A percentile compares a stretch with the other conserved stretches of the same genome.
Evolutionary conservation across 2,113 vertebrate species (phyloP).

Genomic region (Motacilla tschutschensis): DNA sequence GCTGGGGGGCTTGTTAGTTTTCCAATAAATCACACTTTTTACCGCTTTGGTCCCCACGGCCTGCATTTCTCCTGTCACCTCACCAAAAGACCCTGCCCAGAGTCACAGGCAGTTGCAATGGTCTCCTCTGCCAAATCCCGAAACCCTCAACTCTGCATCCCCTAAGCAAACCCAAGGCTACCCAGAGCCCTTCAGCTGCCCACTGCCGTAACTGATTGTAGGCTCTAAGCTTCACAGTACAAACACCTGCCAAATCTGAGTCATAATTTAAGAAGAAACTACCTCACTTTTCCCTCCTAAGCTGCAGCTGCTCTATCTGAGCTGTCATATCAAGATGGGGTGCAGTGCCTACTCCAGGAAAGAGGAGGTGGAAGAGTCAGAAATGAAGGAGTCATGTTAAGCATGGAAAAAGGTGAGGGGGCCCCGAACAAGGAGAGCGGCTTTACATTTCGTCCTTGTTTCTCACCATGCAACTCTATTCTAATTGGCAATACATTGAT

Average conservation of each 20-base stretch:
- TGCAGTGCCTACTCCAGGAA: too few relatives aligned
- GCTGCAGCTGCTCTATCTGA: neutral
- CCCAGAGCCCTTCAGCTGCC: neutral
- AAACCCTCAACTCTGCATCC: rapidly evolving
- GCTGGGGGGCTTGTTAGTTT: rapidly evolving
- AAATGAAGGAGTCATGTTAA: neutral
- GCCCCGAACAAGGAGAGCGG: neutral
- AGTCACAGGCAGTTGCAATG: neutral
- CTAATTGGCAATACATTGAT: neutral
- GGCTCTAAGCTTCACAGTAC: neutral
- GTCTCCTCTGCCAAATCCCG: neutral
- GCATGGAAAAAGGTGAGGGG: neutral
- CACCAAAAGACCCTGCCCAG: neutral
- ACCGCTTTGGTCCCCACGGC: neutral
- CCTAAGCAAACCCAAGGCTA: rapidly evolving
- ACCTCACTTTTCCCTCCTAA: neutral
- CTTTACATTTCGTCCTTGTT: neutral
- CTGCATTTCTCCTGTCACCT: neutral
- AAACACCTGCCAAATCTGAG: neutral
- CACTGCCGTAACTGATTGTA: neutral
- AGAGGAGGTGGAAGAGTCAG: neutral
- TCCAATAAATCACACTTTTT: neutral
- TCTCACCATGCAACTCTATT: neutral
- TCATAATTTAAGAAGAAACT: neutral
- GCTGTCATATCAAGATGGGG: rapidly evolving